Percentiles rank a stretch among this genome's conserved stretches.
phyloP scores from a whole-genome alignment of 2,797 vertebrate genomes.

The Chelon auratus region DNA sequence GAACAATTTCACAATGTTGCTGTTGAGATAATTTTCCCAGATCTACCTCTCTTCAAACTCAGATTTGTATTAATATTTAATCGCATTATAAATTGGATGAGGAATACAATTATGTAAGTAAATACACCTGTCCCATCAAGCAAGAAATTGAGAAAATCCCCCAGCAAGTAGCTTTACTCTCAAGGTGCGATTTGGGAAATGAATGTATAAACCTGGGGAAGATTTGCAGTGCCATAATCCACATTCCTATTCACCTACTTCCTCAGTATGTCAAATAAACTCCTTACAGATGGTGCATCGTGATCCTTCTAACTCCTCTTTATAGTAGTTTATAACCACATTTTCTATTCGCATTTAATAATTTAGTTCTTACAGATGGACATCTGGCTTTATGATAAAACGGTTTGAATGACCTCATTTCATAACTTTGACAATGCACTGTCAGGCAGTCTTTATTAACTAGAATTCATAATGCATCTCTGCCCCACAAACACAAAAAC shows the following conservation, averaged over 20 bases:
- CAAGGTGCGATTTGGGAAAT: conserved; percentile 79
- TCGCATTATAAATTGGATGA: conserved; percentile 83
- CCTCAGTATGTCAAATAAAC: conserved; percentile 58
- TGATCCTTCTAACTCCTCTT: conserved; percentile 58
- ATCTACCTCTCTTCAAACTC: conserved; percentile 77
- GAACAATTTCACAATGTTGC: conserved; percentile 76
- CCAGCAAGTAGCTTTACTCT: conserved; percentile 76
- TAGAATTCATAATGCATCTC: not conserved
- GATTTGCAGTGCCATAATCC: conserved; percentile 79
- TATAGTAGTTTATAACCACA: conserved; percentile 5
- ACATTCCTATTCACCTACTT: conserved; percentile 73
- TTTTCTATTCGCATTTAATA: not conserved
- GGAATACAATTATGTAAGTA: conserved; percentile 86
- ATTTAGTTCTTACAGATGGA: conserved; percentile 1
- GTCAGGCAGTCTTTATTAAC: not conserved
- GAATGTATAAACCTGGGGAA: conserved; percentile 71
- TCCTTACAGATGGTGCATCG: conserved; percentile 48
- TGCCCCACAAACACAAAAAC: too few species aligned
- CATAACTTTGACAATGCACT: not conserved
- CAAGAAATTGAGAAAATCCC: conserved; percentile 86
- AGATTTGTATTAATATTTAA: conserved; percentile 86
- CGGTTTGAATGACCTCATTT: conserved; percentile 5
- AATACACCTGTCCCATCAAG: conserved; percentile 86
- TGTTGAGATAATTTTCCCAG: conserved; percentile 77
- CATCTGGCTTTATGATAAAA: conserved; percentile 20